Base-by-base conservation (phyloP, 2,888 invertebrate species). In the Bombylius major region DNA sequence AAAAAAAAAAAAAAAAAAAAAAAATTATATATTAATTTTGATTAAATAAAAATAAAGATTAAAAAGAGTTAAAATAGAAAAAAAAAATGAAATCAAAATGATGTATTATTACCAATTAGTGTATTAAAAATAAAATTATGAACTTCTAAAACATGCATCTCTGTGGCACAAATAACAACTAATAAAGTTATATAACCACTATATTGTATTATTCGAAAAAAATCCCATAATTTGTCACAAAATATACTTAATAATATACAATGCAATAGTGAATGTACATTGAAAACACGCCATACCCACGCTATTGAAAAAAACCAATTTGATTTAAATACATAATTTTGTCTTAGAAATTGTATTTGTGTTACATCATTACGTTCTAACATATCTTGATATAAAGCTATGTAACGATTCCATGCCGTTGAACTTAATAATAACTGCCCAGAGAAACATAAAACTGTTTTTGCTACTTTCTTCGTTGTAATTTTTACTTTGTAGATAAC, bases 381-480 rank as follows among this genome's bases (percentile, higher is more conserved):
- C 65, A 89, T 73, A 63, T 87, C 82, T 64, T 89, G 88, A 67
- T 89, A 91, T 6, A 86, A 72, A 51, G 84, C 84, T 63, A 91
- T 88, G 65, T 89, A 89, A 36, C 89, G 80, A 75, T 91, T 90
- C 91, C 91, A 91, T 9, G 85, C 83, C 54, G 85, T 75, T 0
- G 89, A 89, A 56, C 87, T 86, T 0, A 89, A 70, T 51, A 87
- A 67, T 68, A 90, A 77, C 68, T 87, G 89, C 1, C 83, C 82
- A 5, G 82, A 78, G 63, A 86, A 83, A 62, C 84, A 76, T 14
- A 82, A 73, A 32, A 87, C 70, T 56, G 84, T 83, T 62, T 81
- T 80, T 1, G 79, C 75, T 32, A 87, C 81, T 61, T 83, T 81
- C 55, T 81, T 82, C 42, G 82, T 82, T 3, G 82, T 79, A 32